phyloP scores from a whole-genome alignment of 37 sponge, comb jelly and placozoan species.

The Axinella damicornis region DNA sequence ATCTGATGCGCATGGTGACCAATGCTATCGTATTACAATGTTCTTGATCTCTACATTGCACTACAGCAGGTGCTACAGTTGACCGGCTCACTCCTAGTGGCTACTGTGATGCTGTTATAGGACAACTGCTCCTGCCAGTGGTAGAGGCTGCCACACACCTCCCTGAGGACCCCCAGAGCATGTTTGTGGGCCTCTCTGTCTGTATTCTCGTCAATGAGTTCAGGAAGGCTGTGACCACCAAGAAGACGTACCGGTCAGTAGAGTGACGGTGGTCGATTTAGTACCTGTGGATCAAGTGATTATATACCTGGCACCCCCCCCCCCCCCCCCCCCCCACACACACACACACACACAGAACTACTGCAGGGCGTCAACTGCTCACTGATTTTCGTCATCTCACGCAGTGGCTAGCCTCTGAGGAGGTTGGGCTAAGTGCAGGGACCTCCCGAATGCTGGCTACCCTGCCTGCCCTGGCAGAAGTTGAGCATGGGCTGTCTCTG shows the following conservation, averaged over 20 bases:
- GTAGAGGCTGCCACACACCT: slow-evolving; percentile 24
- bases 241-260: slow-evolving; percentile 36
- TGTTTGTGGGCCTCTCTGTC: slow-evolving; percentile 4
- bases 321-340: background rate
- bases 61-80: too few species aligned
- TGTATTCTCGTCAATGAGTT: slow-evolving; percentile 19
- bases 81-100: background rate
- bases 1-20: too few species aligned
- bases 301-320: background rate
- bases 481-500: slow-evolving; percentile 36
- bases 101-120: slow-evolving; percentile 24
- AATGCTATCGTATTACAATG: too few species aligned
- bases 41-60: too few species aligned
- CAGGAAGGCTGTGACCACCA: slow-evolving; percentile 17
- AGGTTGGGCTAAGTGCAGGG: background rate
- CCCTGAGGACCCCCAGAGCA: background rate
- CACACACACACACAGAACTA: slow-evolving; percentile 20
- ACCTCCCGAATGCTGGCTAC: slow-evolving; percentile 5
- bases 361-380: slow-evolving; percentile 37
- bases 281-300: background rate
- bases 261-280: background rate
- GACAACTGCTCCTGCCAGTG: slow-evolving; percentile 29
- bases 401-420: slow-evolving; percentile 20
- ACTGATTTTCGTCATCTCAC: slow-evolving; percentile 33
- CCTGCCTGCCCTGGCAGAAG: slow-evolving; percentile 27